Evolutionary conservation across 1,140 invertebrate genomes (phyloP), one percentile per base, ranked within the genome.

Genomic region (Eumeta japonica): DNA sequence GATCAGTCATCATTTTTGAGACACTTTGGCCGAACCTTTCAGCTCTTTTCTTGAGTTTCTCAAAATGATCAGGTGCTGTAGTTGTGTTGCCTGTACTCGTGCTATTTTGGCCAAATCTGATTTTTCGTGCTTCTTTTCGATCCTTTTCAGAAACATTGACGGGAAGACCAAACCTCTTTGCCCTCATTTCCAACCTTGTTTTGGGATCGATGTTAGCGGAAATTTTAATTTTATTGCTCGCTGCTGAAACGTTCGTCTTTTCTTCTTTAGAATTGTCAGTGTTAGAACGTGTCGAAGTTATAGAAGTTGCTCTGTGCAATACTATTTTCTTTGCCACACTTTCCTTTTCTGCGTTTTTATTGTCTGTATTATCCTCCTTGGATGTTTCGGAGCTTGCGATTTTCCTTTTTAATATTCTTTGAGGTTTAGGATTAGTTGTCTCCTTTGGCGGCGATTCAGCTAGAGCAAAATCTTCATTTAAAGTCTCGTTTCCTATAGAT

Each of bases 91-190:
- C 41, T 16, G 44, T 35, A 39, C 12, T 58, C 51, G 17, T 46
- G 42, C 37, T 41, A 47, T 20, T 60, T 51, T 47, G 60, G 36
- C 72, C 79, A 73, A 88, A 88, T 53, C 86, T 75, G 39, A 82
- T 81, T 41, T 83, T 82, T 50, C 86, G 78, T 2, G 79, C 84
- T 57, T 81, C 79, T 67, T 84, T 89, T 43, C 81, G 80, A 33
- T 82, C 79, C 35, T 68, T 66, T 10, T 66, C 59, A 28, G 75
- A 50, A 28, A 83, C 75, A 28, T 80, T 72, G 3, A 79, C 45
- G 3, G 80, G 73, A n/a, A 85, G 58, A 16, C 87, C 88, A 76
- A 90, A 90, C 54, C 88, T 84, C 55, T 88, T 88, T 2, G 87
- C 87, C 50, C 88, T 79, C 79, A 89, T 79, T 62, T 88, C 86